Percentiles rank a stretch among this genome's conserved stretches.
These are phyloP conservation scores for Hycleus phaleratus DNA, from an alignment of 1,140 invertebrate species.

Conservation along the genomic window DNA sequence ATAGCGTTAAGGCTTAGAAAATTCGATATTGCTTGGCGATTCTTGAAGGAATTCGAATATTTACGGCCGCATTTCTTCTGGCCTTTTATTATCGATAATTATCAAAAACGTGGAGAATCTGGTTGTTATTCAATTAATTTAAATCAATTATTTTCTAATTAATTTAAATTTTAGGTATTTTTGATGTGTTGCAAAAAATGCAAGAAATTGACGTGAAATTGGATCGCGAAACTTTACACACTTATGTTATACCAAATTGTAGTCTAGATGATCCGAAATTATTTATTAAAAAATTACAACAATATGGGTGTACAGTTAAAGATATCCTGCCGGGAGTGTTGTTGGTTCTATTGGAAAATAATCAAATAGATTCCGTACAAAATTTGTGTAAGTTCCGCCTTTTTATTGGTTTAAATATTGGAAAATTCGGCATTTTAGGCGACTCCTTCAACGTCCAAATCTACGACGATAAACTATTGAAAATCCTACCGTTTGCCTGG, in stretches of 20 bases:
- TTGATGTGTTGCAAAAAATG: slow-evolving; percentile 47
- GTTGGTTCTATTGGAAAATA: slow-evolving; percentile 41
- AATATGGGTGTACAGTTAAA: slow-evolving; percentile 38
- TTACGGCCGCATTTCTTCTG: slow-evolving; percentile 36
- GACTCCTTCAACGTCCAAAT: slow-evolving; percentile 22
- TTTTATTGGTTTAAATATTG: slow-evolving; percentile 30
- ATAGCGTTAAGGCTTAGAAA: slow-evolving; percentile 25
- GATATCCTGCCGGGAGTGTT: slow-evolving; percentile 44
- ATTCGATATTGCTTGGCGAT: slow-evolving; percentile 20
- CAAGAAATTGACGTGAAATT: slow-evolving; percentile 42
- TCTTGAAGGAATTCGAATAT: slow-evolving; percentile 21
- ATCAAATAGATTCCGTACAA: slow-evolving; percentile 41
- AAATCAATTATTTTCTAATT: neutral
- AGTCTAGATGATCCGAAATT: slow-evolving; percentile 42
- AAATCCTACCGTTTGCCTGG: slow-evolving; percentile 27
- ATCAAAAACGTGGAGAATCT: slow-evolving; percentile 23
- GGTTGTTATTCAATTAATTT: slow-evolving; percentile 12
- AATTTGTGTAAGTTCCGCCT: slow-evolving; percentile 10
- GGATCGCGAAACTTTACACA: slow-evolving; percentile 46
- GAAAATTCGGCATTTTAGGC: slow-evolving; percentile 17
- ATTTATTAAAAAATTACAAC: slow-evolving; percentile 44
- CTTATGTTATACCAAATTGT: slow-evolving; percentile 47
- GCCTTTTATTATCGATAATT: slow-evolving; percentile 32
- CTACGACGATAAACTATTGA: slow-evolving; percentile 30
- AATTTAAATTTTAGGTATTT: slow-evolving; percentile 39